phyloP scores from a whole-genome alignment of 2,113 vertebrate species.

The Triplophysa rosa region DNA sequence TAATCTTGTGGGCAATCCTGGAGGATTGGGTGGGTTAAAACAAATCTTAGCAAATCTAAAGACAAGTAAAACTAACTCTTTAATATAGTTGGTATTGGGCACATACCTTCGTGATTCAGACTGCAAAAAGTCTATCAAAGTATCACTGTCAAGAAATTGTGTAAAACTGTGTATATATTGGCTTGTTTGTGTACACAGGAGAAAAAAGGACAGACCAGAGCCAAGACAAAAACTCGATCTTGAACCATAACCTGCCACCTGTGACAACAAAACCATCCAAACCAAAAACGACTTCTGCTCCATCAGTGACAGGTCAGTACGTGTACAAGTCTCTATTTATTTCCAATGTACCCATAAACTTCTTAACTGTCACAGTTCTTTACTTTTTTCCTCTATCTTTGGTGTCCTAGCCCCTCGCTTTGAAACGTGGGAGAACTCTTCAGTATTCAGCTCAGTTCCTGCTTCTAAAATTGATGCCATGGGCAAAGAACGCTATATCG shows the following conservation, averaged over 20 bases:
- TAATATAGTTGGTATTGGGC: too few relatives aligned
- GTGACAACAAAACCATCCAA: constrained; percentile 66
- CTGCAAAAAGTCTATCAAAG: too few relatives aligned
- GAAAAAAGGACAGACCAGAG: constrained; percentile 56
- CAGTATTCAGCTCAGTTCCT: constrained; percentile 85
- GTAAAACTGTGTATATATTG: not conserved
- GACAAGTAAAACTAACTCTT: too few relatives aligned
- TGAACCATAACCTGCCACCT: constrained; percentile 55
- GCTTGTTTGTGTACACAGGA: constrained; percentile 9
- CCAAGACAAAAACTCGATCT: constrained; percentile 44
- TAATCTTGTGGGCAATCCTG: constrained; percentile 66
- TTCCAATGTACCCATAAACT: not conserved
- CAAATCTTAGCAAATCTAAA: too few relatives aligned
- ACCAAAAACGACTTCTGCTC: constrained; percentile 51
- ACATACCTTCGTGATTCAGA: too few relatives aligned
- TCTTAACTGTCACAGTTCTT: not conserved
- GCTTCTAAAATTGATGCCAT: constrained; percentile 83
- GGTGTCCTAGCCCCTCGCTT: constrained; percentile 51
- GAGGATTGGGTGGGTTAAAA: constrained; percentile 57
- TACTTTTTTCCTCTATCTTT: not conserved
- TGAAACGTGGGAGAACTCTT: constrained; percentile 78
- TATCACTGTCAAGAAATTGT: not conserved
- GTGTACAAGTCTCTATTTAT: not conserved
- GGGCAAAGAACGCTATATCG: constrained; percentile 87
- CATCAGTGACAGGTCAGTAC: constrained; percentile 54